Percentiles rank a stretch among this genome's conserved stretches.
These are phyloP conservation scores for Thalassoma bifasciatum DNA, from an alignment of 2,113 vertebrate genomes.

Conservation along the genomic window DNA sequence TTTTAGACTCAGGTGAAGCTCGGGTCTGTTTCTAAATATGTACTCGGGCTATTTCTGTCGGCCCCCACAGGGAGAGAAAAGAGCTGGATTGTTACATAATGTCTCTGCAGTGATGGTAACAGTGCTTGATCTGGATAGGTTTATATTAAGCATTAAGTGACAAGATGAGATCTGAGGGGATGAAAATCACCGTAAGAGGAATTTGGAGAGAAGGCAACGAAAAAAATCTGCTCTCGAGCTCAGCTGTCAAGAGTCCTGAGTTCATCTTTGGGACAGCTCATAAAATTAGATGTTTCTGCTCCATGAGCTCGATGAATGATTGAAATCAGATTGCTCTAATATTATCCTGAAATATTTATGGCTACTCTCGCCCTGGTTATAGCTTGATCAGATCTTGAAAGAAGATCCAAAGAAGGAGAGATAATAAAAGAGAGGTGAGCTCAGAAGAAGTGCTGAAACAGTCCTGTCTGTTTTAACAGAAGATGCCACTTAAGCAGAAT, in stretches of 20 bases:
- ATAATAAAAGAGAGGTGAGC: conserved; percentile 12
- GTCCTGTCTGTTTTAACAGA: not conserved
- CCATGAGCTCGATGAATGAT: conserved; percentile 20
- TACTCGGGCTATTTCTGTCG: conserved; percentile 60
- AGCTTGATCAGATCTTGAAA: conserved; percentile 19
- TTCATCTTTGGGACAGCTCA: conserved; percentile 32
- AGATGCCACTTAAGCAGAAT: not conserved
- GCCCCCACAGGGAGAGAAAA: not conserved
- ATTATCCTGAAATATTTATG: conserved; percentile 40
- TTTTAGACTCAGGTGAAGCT: conserved; percentile 68
- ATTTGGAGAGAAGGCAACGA: conserved; percentile 39
- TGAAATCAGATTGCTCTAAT: conserved; percentile 21
- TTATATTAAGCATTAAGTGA: conserved; percentile 68
- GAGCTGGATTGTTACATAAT: conserved; percentile 58
- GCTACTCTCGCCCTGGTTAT: not conserved
- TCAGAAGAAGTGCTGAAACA: conserved; percentile 11
- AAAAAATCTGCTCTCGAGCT: conserved; percentile 44
- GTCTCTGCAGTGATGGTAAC: conserved; percentile 42
- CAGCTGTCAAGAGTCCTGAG: conserved; percentile 32
- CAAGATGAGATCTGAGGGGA: conserved; percentile 56
- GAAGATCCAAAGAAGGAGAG: conserved; percentile 34
- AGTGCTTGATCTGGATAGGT: conserved; percentile 46
- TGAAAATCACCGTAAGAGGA: conserved; percentile 33
- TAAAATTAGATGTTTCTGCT: conserved; percentile 32
- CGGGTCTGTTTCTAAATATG: conserved; percentile 61